Base-by-base conservation (phyloP, 2,113 vertebrate species). In the Calidris pugnax region DNA sequence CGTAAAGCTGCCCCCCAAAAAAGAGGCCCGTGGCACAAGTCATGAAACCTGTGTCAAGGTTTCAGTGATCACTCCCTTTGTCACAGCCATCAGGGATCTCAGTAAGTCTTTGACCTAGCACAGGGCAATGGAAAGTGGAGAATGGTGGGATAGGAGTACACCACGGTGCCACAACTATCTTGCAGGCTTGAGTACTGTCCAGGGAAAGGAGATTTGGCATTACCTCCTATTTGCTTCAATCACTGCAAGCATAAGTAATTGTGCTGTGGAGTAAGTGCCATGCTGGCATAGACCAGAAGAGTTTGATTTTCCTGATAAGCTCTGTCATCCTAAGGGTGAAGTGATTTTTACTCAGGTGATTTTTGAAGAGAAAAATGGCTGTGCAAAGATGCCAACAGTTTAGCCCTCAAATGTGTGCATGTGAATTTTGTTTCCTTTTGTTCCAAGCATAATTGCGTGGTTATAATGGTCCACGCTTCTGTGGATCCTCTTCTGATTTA, bases 141-240 rank as follows among this genome's bases (percentile, higher is more conserved):
- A 81, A 11, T 0, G 0, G 26, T 22, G 33, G 27, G 37, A 53
- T 2, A 14, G 26, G 55, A 55, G 18, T 23, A 39, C 28, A 19
- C 23, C 14, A 4, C 4, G 30, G 9, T 63, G 56, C 27, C 73
- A 60, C 47, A 85, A 7, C 7, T 82, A 66, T 35, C 67, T 62
- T 74, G 19, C 16, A 43, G 41, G 37, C 53, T 63, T 66, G 30
- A 57, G 33, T 60, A 33, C 35, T 56, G 30, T 47, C 41, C 69
- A 39, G 15, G 64, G 47, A 53, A 56, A 28, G 37, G 47, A 51
- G 39, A 56, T 60, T 48, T 75, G 27, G 14, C 16, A 35, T 55
- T 62, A 10, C 18, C 18, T 60, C 12, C 32, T 24, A 14, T 85
- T 88, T 66, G 21, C 48, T 91, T 87, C 43, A 68, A 16, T 17